Evolutionary conservation across 2,113 vertebrate genomes (phyloP).

Genomic region (Catharus fuscescens): DNA sequence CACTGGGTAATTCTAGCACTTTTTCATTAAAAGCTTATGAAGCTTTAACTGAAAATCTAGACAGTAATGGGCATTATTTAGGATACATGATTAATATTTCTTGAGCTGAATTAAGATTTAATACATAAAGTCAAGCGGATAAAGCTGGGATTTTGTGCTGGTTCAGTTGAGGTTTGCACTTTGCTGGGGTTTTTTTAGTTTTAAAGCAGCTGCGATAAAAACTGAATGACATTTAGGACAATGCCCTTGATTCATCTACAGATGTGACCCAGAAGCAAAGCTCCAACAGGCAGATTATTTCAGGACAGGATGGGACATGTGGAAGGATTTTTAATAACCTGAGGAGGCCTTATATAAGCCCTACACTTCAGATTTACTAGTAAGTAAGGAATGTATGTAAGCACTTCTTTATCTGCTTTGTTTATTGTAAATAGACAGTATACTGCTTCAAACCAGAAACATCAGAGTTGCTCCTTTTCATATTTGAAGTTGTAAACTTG

Average conservation of each 20-base stretch:
- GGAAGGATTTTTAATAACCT: constrained; percentile 33
- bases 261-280: constrained; percentile 54
- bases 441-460: neutral
- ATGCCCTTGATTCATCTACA: neutral
- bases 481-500: neutral
- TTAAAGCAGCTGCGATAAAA: constrained; percentile 3
- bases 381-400: neutral
- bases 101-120: constrained; percentile 33
- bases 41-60: constrained; percentile 10
- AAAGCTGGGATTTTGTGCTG: neutral
- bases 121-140: neutral
- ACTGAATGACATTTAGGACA: constrained; percentile 5
- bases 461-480: neutral
- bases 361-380: neutral
- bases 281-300: constrained; percentile 38
- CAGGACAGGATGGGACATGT: constrained; percentile 13
- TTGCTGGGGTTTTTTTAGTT: neutral
- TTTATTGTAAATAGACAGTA: neutral
- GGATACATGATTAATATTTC: neutral
- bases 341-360: constrained; percentile 5
- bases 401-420: neutral
- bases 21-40: neutral
- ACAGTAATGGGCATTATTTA: neutral
- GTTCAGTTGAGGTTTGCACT: neutral
- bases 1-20: neutral